Evolutionary conservation across 2,797 vertebrate genomes (phyloP).

Genomic region (Cossypha dichroa): DNA sequence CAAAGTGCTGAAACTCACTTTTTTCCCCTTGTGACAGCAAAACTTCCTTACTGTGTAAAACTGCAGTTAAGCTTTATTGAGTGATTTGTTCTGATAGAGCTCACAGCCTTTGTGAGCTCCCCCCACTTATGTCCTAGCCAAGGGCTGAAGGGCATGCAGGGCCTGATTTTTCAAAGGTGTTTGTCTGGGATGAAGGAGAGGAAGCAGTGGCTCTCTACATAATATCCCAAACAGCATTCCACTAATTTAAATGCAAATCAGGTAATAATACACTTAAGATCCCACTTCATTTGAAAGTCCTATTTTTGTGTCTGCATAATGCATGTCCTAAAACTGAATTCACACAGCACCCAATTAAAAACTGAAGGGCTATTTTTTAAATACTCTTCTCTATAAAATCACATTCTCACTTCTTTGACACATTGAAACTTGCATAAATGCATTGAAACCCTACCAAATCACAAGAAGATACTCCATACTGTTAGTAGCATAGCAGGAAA

Average conservation of each 20-base stretch:
- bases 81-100: not conserved
- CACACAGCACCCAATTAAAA: not conserved
- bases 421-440: not conserved
- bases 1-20: not conserved
- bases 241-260: conserved; percentile 19
- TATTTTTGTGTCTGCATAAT: not conserved
- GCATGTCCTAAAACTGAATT: not conserved
- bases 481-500: not conserved
- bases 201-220: not conserved
- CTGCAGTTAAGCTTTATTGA: not conserved
- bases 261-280: conserved; percentile 3
- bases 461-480: not conserved
- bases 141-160: not conserved
- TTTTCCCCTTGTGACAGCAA: not conserved
- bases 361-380: not conserved
- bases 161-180: not conserved
- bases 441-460: not conserved
- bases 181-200: not conserved
- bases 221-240: not conserved
- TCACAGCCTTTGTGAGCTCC: not conserved
- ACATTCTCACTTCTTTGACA: not conserved
- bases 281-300: not conserved
- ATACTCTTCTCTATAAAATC: not conserved
- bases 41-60: not conserved
- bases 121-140: not conserved